phyloP scores from a whole-genome alignment of 2,113 vertebrate species.

The Cariama cristata region DNA sequence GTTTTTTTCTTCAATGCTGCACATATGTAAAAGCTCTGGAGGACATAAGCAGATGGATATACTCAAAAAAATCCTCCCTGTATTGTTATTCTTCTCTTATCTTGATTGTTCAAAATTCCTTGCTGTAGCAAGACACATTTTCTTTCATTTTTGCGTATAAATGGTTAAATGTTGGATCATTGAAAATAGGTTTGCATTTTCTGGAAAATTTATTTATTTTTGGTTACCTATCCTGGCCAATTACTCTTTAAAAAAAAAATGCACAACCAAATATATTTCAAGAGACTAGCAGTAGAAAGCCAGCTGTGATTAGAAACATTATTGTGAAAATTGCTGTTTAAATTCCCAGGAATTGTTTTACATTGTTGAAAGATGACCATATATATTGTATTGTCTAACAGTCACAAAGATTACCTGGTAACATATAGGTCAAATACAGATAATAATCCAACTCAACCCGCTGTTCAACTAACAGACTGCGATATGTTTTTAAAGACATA shows the following conservation, averaged over 20 bases:
- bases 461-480: neutral
- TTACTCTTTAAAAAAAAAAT: neutral
- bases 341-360: neutral
- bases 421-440: neutral
- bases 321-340: neutral
- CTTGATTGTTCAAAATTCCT: neutral
- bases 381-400: neutral
- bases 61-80: neutral
- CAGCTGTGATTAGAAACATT: neutral
- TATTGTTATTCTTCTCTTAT: neutral
- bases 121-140: neutral
- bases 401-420: neutral
- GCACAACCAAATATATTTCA: neutral
- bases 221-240: neutral
- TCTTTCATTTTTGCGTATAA: slow-evolving; percentile 4
- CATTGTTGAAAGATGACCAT: neutral
- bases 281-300: neutral
- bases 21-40: neutral
- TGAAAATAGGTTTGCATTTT: neutral
- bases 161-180: neutral
- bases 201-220: neutral
- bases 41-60: neutral
- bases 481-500: neutral
- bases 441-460: neutral
- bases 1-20: neutral